These are phyloP conservation scores for Drosophila vallismaia DNA, from an alignment of 2,888 invertebrate species.

Conservation along the genomic window DNA sequence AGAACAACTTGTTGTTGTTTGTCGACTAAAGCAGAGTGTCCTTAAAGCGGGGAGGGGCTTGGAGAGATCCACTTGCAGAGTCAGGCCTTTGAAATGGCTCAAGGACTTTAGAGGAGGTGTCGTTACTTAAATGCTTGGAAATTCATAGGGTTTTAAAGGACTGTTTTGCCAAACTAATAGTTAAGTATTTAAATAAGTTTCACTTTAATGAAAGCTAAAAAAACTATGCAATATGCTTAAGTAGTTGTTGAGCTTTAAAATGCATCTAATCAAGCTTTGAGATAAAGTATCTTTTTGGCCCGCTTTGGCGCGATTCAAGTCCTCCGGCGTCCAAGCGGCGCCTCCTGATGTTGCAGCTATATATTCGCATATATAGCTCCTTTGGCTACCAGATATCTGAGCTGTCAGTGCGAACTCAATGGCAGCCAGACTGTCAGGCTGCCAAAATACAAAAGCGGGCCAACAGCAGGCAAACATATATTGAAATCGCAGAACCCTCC, in stretches of 20 bases:
- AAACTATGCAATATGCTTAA: not conserved
- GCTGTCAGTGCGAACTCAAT: conserved; percentile 56
- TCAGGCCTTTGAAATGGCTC: not conserved
- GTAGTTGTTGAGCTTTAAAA: conserved; percentile 1
- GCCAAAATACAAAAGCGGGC: conserved; percentile 61
- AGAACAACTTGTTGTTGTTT: conserved; percentile 39
- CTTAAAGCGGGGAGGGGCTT: not conserved
- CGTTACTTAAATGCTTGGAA: not conserved
- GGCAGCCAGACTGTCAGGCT: conserved; percentile 71
- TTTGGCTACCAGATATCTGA: conserved; percentile 54
- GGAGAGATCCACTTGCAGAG: not conserved
- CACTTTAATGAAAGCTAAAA: too few species aligned
- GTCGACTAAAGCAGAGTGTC: conserved; percentile 17
- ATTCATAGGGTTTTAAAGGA: not conserved
- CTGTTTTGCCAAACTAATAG: too few species aligned
- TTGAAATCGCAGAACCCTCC: conserved; percentile 49
- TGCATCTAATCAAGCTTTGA: conserved; percentile 12
- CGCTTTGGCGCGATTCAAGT: not conserved
- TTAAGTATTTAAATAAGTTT: too few species aligned
- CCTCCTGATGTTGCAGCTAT: conserved; percentile 24
- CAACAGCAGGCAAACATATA: conserved; percentile 47
- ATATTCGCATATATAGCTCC: conserved; percentile 19
- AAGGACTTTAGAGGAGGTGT: not conserved
- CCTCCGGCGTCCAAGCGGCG: conserved; percentile 27
- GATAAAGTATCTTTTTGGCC: conserved; percentile 21